Evolutionary conservation across 2,888 invertebrate species (phyloP).

Genomic region (Dromius quadrimaculatus): DNA sequence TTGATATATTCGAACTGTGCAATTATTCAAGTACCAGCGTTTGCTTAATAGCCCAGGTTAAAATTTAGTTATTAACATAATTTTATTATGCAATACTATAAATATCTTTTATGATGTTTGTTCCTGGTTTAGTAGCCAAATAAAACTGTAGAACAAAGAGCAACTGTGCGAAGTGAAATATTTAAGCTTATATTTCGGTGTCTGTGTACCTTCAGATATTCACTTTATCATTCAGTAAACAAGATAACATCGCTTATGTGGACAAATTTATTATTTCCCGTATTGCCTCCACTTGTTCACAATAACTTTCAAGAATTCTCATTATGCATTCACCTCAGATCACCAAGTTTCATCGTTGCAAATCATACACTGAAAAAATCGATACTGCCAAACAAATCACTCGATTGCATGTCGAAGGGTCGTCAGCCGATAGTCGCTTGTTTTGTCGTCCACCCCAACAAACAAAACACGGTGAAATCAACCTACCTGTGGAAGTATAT

Average conservation of each 20-base stretch:
- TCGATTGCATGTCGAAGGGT: conserved; percentile 45
- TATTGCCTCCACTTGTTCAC: conserved; percentile 14
- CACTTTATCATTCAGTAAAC: conserved; percentile 30
- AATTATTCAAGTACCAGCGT: too few species aligned
- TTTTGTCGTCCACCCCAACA: conserved; percentile 17
- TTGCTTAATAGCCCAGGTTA: too few species aligned
- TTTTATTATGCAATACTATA: too few species aligned
- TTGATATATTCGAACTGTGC: too few species aligned
- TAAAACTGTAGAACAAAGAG: too few species aligned
- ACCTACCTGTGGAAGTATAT: conserved; percentile 27
- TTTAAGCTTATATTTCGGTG: too few species aligned
- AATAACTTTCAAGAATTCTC: conserved; percentile 16
- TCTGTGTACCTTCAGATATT: background rate
- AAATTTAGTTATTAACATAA: too few species aligned
- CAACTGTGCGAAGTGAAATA: too few species aligned
- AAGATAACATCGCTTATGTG: background rate
- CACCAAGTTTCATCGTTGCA: background rate
- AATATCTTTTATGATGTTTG: too few species aligned
- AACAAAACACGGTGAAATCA: conserved; percentile 13
- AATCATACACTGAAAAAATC: conserved; percentile 39
- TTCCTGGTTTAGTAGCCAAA: too few species aligned
- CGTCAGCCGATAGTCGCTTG: conserved; percentile 12
- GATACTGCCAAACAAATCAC: conserved; percentile 42
- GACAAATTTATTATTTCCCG: conserved; percentile 45
- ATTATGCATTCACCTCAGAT: conserved; percentile 37